Evolutionary conservation across 2,888 invertebrate species (phyloP).

Genomic region (Idaea straminata): DNA sequence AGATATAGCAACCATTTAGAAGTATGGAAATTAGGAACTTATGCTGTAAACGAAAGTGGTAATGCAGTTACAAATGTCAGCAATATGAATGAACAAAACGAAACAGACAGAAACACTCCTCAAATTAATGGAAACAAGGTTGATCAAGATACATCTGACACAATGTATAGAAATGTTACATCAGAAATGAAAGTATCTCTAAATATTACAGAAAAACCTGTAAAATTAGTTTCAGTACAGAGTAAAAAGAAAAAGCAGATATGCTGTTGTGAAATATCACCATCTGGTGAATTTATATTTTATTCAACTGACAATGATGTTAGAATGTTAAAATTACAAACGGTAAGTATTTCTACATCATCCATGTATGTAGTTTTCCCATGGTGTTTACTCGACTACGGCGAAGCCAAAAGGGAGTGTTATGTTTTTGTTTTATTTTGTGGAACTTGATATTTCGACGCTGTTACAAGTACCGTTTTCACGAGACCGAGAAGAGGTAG

Average conservation of each 20-base stretch:
- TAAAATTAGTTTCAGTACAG: conserved; percentile 85
- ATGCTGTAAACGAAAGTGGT: conserved; percentile 81
- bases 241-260: conserved; percentile 84
- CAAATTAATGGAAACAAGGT: conserved; percentile 32
- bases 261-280: conserved; percentile 84
- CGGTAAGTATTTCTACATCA: conserved; percentile 57
- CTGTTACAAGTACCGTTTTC: no score
- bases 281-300: conserved; percentile 85
- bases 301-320: conserved; percentile 86
- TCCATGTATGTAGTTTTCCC: background rate
- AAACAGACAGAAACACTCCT: conserved; percentile 31
- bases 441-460: no score
- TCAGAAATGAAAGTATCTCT: conserved; percentile 36
- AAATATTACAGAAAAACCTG: conserved; percentile 75
- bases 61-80: conserved; percentile 45
- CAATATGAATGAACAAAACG: conserved; percentile 16
- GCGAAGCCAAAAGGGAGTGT: no score
- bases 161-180: conserved; percentile 18
- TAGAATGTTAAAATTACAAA: conserved; percentile 83
- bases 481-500: no score
- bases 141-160: conserved; percentile 54
- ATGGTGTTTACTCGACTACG: no score
- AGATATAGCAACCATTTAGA: conserved; percentile 78
- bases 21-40: conserved; percentile 77
- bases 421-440: no score